Conservation (phyloP, 2,888 invertebrate species). For the Euspilapteryx auroguttella region DNA sequence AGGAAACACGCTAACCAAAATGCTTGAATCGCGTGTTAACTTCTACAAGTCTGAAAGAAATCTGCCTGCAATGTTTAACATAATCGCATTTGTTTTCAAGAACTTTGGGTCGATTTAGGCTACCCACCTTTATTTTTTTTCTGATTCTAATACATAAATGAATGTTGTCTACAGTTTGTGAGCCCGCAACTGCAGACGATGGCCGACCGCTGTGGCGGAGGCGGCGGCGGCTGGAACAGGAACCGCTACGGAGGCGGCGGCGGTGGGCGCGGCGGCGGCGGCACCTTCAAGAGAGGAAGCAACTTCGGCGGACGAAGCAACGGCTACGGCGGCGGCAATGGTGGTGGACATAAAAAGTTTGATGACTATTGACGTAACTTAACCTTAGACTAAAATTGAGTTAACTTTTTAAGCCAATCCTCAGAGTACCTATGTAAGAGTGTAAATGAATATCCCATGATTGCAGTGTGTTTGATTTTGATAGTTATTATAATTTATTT, state of each 20-base stretch:
- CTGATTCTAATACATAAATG: conserved; percentile 1
- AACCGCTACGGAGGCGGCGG: conserved; percentile 44
- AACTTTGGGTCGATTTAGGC: too few species aligned
- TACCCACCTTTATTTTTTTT: background rate
- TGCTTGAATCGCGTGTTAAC: too few species aligned
- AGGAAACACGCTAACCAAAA: too few species aligned
- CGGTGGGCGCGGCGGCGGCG: conserved; percentile 31
- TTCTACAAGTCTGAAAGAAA: too few species aligned
- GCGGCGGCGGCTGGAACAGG: conserved; percentile 61
- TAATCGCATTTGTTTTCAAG: too few species aligned
- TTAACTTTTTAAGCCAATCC: conserved; percentile 23
- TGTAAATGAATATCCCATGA: conserved; percentile 19
- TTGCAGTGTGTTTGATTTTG: conserved; percentile 1
- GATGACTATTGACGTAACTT: conserved; percentile 22
- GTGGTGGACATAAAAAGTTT: conserved; percentile 44
- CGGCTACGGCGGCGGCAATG: conserved; percentile 33
- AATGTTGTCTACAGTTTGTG: conserved; percentile 56
- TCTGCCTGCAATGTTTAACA: too few species aligned
- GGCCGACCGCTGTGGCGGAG: conserved; percentile 68
- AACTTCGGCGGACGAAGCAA: conserved; percentile 43
- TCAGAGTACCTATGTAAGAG: conserved; percentile 34
- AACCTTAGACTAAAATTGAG: background rate
- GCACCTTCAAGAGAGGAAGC: conserved; percentile 48
- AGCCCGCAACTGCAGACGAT: conserved; percentile 84
- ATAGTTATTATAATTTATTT: conserved; percentile 1